Evolutionary conservation across 2,888 invertebrate genomes (phyloP).

Genomic region (Cantharis rustica): DNA sequence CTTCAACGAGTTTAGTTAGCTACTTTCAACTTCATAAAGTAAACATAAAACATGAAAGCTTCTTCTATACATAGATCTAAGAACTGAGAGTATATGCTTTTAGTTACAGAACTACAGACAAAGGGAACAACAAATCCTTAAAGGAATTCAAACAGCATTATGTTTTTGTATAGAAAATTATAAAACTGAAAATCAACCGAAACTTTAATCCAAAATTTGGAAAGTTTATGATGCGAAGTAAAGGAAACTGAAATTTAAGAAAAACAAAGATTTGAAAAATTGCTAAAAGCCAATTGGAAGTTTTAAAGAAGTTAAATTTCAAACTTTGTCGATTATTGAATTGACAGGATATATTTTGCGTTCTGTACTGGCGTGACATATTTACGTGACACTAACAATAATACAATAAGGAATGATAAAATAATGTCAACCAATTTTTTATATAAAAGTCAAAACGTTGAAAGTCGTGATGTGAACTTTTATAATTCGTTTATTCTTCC

Average conservation of each 20-base stretch:
- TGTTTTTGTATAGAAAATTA: background rate
- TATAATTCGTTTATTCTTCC: background rate
- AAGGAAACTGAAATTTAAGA: background rate
- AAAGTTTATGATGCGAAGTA: background rate
- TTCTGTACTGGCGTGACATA: background rate
- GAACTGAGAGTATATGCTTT: background rate
- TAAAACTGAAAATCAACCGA: background rate
- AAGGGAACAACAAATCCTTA: background rate
- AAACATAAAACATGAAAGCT: background rate
- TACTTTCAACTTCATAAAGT: background rate
- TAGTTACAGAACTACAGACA: background rate
- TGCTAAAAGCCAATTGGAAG: background rate
- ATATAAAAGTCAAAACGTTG: background rate
- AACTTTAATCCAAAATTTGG: background rate
- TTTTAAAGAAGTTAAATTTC: background rate
- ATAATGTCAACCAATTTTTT: background rate
- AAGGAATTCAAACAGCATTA: background rate
- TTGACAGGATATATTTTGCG: background rate
- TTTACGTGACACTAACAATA: conserved; percentile 2
- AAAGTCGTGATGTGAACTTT: background rate
- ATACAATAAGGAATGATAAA: conserved; percentile 1
- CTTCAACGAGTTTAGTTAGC: background rate
- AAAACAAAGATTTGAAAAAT: background rate
- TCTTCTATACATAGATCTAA: background rate
- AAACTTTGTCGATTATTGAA: background rate